Conservation (phyloP, 2,113 vertebrate species). For the Chaetorhynchus papuensis region DNA sequence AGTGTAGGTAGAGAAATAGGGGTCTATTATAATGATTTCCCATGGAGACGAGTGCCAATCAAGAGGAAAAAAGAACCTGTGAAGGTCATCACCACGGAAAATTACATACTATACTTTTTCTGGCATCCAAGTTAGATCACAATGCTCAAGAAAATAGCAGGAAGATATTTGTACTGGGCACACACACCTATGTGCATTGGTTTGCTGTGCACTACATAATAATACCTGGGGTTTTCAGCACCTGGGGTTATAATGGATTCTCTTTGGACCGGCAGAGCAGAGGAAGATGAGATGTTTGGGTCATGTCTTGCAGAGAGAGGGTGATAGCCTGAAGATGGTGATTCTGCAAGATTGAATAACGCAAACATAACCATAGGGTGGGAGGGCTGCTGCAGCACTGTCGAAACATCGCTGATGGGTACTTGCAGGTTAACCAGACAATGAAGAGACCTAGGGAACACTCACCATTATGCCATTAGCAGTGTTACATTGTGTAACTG, state of each 20-base stretch:
- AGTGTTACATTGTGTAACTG: neutral
- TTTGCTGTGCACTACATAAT: neutral
- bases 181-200: neutral
- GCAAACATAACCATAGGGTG: neutral
- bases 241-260: slow-evolving; percentile 64
- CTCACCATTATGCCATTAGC: neutral
- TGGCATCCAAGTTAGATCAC: neutral
- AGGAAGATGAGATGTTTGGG: slow-evolving; percentile 58
- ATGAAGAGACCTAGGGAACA: neutral
- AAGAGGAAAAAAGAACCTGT: neutral
- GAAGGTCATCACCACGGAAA: slow-evolving; percentile 9
- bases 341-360: slow-evolving; percentile 41
- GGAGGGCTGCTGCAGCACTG: neutral
- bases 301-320: slow-evolving; percentile 27
- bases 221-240: neutral
- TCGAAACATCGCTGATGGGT: neutral
- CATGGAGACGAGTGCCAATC: neutral
- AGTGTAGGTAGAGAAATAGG: neutral
- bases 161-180: neutral
- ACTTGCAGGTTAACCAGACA: slow-evolving; percentile 32
- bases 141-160: neutral
- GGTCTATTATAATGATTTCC: slow-evolving; percentile 39
- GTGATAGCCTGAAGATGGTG: slow-evolving; percentile 20
- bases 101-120: neutral
- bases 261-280: slow-evolving; percentile 47